Conservation (phyloP, 2,888 invertebrate species). For the Dicyrtoma fusca region DNA sequence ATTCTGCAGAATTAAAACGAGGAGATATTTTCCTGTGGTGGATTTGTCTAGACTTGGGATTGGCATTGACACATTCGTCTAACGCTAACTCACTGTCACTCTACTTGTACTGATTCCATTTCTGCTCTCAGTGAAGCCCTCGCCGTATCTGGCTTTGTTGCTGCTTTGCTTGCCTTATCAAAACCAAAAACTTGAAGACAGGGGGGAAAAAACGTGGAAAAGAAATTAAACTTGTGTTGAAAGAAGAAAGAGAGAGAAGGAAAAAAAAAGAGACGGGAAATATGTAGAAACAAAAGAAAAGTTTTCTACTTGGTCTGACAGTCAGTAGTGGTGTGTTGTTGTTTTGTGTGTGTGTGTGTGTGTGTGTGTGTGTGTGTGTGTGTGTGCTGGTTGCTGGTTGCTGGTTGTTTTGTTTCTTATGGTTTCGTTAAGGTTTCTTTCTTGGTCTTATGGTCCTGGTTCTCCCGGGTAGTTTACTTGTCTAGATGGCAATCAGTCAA, state of each 20-base stretch:
- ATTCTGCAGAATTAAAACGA: too few relatives aligned
- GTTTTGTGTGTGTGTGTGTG: too few relatives aligned
- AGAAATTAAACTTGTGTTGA: background rate
- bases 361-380: too few relatives aligned
- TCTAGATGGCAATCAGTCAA: constrained; percentile 29
- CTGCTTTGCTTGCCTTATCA: background rate
- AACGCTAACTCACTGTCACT: background rate
- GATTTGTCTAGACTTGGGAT: too few relatives aligned
- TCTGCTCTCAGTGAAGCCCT: too few relatives aligned
- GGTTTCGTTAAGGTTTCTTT: background rate
- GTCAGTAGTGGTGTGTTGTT: too few relatives aligned
- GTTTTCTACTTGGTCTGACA: too few relatives aligned
- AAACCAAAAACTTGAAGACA: too few relatives aligned
- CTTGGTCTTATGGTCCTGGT: background rate
- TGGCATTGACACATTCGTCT: too few relatives aligned
- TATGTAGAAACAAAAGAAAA: too few relatives aligned
- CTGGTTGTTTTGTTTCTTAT: background rate
- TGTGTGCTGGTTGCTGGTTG: background rate
- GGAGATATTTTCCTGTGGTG: too few relatives aligned
- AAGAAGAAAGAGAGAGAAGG: background rate
- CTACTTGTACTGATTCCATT: background rate
- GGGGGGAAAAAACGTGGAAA: too few relatives aligned
- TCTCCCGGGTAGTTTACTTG: background rate
- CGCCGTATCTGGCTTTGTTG: background rate
- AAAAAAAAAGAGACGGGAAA: background rate